phyloP scores from a whole-genome alignment of 1,140 invertebrate species.

The Drosophila bifasciata region DNA sequence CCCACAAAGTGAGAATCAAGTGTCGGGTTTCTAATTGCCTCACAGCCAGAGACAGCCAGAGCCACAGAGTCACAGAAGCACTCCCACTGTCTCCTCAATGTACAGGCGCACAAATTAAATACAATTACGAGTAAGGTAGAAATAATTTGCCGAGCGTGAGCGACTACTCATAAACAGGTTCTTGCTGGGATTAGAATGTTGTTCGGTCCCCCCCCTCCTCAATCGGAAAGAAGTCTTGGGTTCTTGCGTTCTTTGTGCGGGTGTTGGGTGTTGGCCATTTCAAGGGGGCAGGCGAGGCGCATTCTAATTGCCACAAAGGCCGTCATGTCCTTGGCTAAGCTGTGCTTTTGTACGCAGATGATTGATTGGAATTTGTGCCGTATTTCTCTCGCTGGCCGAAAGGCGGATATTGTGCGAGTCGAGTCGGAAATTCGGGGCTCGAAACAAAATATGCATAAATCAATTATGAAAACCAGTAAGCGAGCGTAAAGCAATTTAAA shows the following conservation, averaged over 20 bases:
- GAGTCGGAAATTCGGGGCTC: slow-evolving; percentile 40
- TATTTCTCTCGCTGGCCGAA: slow-evolving; percentile 24
- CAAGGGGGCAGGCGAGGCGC: slow-evolving; percentile 24
- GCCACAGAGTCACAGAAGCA: background rate
- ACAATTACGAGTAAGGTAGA: slow-evolving; percentile 58
- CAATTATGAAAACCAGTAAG: slow-evolving; percentile 50
- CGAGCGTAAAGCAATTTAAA: slow-evolving; percentile 35
- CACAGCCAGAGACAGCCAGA: slow-evolving; percentile 2
- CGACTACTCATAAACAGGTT: slow-evolving; percentile 46
- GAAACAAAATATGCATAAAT: slow-evolving; percentile 33
- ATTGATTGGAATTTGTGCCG: slow-evolving; percentile 54
- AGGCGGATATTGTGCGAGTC: slow-evolving; percentile 43
- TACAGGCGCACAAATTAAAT: slow-evolving; percentile 33
- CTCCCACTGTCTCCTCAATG: slow-evolving; percentile 12
- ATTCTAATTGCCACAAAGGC: slow-evolving; percentile 31
- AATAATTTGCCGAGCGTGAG: slow-evolving; percentile 43
- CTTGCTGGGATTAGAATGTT: slow-evolving; percentile 55
- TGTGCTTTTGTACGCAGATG: slow-evolving; percentile 31
- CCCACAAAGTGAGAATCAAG: slow-evolving; percentile 36
- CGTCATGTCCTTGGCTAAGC: slow-evolving; percentile 33
- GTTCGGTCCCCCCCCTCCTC: slow-evolving; percentile 3
- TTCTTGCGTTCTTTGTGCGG: slow-evolving; percentile 34
- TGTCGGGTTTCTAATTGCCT: slow-evolving; percentile 39
- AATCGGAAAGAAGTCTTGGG: background rate
- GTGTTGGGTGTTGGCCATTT: slow-evolving; percentile 29